These are phyloP conservation scores for Venustaconcha ellipsiformis DNA, from an alignment of 1,140 invertebrate genomes.

Conservation along the genomic window DNA sequence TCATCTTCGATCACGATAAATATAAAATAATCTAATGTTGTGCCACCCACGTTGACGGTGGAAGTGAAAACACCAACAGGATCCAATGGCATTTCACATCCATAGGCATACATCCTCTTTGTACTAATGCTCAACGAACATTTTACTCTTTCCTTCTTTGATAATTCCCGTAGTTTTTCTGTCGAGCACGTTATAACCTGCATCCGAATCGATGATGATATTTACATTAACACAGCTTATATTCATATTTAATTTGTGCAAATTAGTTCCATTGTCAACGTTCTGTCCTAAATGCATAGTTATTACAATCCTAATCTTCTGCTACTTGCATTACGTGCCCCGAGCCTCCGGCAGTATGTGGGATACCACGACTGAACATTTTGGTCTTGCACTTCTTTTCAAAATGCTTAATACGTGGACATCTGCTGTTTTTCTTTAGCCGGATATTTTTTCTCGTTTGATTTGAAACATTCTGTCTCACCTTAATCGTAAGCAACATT, in stretches of 20 bases:
- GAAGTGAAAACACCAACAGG: background rate
- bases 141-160: conserved; percentile 11
- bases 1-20: conserved; percentile 11
- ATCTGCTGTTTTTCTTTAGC: conserved; percentile 1
- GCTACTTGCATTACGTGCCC: too few species aligned
- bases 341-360: too few species aligned
- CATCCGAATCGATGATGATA: conserved; percentile 23
- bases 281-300: background rate
- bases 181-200: conserved; percentile 18
- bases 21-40: background rate
- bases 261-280: background rate
- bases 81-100: too few species aligned
- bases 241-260: background rate
- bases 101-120: accelerated
- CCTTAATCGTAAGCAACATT: background rate
- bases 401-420: too few species aligned
- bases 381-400: too few species aligned
- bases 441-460: conserved; percentile 1
- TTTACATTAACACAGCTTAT: background rate
- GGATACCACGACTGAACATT: too few species aligned
- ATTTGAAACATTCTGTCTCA: conserved; percentile 4
- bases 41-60: background rate
- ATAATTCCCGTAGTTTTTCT: conserved; percentile 1
- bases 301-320: too few species aligned
- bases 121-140: background rate